Evolutionary conservation across 2,113 vertebrate species (phyloP), one percentile per base, ranked within the genome.

Genomic region (Poeciliopsis turrubarensis): DNA sequence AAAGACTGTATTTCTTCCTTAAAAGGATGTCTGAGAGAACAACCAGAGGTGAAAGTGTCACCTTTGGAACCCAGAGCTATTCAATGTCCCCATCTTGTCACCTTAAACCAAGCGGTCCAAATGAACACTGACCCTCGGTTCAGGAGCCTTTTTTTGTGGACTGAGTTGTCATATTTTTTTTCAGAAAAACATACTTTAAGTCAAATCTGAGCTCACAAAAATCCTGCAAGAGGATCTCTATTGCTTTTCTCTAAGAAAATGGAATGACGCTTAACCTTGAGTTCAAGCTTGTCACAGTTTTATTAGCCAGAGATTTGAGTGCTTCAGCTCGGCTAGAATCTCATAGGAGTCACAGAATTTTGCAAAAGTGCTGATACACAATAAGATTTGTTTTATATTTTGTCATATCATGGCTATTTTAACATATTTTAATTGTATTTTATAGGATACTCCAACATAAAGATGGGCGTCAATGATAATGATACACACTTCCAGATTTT

Each of bases 151-250:
- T 66, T 37, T 54, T 69, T 17, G 31, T 31, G 30, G 0, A 63
- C 2, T 19, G 27, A 25, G 51, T 25, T 57, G 51, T 57, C 51
- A 57, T 57, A n/a, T n/a, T 57, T 57, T n/a, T n/a, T 22, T 57
- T 25, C 22, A 7, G 25, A 57, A 57, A 51, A 34, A 44, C 57
- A 62, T 12, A 19, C 65, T 30, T 31, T 73, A 57, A 79, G 37
- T 79, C 44, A 65, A 61, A 60, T 25, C 60, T 74, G 54, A 67
- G 73, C 26, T 51, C 39, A 67, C 41, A n/a, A 57, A 57, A 44
- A n/a, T 31, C 30, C 65, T 62, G 19, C 9, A 26, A 32, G 67
- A 70, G 51, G 61, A 75, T 31, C 78, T 47, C 11, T 19, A 47
- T 19, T 19, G 29, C 54, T 62, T 32, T 30, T 14, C 2, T 34